phyloP scores from a whole-genome alignment of 1,140 invertebrate genomes.

The Chrysomallon squamiferum region DNA sequence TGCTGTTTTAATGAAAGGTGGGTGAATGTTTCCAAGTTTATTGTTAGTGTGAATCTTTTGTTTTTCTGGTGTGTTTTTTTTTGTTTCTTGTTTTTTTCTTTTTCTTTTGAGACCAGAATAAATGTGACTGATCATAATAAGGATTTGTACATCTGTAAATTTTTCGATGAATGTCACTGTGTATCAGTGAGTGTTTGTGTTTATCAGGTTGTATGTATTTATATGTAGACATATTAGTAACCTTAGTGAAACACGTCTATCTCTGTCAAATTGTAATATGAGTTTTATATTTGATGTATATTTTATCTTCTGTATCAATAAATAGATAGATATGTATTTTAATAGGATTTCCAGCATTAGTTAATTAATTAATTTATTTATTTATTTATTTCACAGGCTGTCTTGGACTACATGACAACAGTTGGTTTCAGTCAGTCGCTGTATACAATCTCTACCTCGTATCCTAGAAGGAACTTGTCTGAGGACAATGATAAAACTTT shows the following conservation, averaged over 20 bases:
- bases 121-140: too few species aligned
- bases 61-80: too few species aligned
- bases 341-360: background rate
- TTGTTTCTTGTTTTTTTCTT: too few species aligned
- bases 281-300: background rate
- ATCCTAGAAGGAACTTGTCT: conserved; percentile 24
- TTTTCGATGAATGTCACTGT: background rate
- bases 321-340: background rate
- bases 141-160: too few species aligned
- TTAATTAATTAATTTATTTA: background rate
- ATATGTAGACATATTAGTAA: too few species aligned
- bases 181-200: background rate
- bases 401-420: conserved; percentile 42
- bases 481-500: conserved; percentile 26
- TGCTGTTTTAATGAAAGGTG: too few species aligned
- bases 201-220: background rate
- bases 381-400: conserved; percentile 11
- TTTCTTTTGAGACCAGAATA: too few species aligned
- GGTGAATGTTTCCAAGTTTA: too few species aligned
- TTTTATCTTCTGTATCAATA: background rate
- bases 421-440: conserved; percentile 31
- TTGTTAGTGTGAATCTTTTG: too few species aligned
- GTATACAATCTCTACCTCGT: conserved; percentile 33
- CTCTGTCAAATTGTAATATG: background rate
- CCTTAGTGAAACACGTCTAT: too few species aligned